These are phyloP conservation scores for Nephila pilipes DNA, from an alignment of 1,140 invertebrate species.

Conservation along the genomic window DNA sequence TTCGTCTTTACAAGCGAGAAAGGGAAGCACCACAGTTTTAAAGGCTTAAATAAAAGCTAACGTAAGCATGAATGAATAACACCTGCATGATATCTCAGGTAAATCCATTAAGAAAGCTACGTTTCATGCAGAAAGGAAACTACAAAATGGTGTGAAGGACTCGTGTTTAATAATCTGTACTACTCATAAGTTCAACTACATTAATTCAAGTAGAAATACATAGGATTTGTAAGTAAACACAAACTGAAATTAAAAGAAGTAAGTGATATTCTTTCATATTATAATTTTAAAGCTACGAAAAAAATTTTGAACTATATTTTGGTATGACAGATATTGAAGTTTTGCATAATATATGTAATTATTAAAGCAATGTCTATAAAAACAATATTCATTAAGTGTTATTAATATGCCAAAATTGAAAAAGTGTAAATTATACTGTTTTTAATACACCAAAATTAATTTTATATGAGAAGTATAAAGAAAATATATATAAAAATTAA, in stretches of 20 bases:
- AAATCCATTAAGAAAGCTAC: conserved; percentile 61
- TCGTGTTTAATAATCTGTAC: not conserved
- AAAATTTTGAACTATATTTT: too few species aligned
- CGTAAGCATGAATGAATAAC: conserved; percentile 48
- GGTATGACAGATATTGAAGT: too few species aligned
- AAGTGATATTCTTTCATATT: not conserved
- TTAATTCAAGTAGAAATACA: conserved; percentile 1
- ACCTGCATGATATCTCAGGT: conserved; percentile 1
- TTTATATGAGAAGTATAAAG: too few species aligned
- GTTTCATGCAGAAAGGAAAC: not conserved
- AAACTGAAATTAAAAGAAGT: not conserved
- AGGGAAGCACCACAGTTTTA: conserved; percentile 69
- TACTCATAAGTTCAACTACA: not conserved
- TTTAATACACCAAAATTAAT: too few species aligned
- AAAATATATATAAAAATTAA: too few species aligned
- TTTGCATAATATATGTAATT: too few species aligned
- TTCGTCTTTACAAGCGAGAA: not conserved
- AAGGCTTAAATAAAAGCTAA: conserved; percentile 60
- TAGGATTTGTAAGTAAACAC: not conserved
- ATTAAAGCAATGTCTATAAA: too few species aligned
- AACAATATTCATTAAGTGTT: too few species aligned
- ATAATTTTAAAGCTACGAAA: not conserved
- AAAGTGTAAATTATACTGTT: too few species aligned
- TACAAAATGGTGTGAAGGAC: conserved; percentile 37
- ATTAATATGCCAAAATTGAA: too few species aligned